Conservation (phyloP, 2,797 vertebrate genomes). For the Catharus ustulatus region DNA sequence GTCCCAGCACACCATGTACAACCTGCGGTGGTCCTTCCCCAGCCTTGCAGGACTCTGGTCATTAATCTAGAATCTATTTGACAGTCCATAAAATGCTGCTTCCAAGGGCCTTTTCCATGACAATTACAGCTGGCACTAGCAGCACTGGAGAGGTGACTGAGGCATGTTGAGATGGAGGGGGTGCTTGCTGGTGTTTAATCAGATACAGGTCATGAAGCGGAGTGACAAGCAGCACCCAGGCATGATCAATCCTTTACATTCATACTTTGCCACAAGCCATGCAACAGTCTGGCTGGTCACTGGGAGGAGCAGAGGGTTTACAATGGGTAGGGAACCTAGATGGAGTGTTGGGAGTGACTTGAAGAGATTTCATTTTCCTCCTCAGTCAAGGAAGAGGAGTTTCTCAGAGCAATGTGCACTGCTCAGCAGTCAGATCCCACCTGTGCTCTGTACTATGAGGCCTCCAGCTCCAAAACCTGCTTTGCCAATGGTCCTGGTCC, state of each 20-base stretch:
- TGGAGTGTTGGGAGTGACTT: neutral
- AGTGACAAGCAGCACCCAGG: neutral
- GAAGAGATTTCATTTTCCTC: neutral
- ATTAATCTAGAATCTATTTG: neutral
- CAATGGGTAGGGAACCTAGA: neutral
- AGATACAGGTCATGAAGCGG: neutral
- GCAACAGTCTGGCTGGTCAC: neutral
- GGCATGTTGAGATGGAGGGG: neutral
- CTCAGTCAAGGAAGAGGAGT: neutral
- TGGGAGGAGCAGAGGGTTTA: neutral
- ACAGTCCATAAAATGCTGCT: neutral
- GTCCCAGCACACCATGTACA: neutral
- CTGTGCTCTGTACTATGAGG: neutral
- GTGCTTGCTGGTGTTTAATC: neutral
- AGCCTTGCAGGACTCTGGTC: neutral
- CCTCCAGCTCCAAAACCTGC: neutral
- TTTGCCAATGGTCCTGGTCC: neutral
- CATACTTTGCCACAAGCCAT: neutral
- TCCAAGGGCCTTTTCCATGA: neutral
- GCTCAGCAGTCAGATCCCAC: neutral
- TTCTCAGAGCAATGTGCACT: neutral
- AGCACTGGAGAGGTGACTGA: neutral
- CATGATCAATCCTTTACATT: neutral
- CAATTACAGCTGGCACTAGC: neutral
- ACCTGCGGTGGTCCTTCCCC: neutral